Evolutionary conservation across 2,797 vertebrate species (phyloP), one percentile per base, ranked within the genome.

Genomic region (Erethizon dorsatum): DNA sequence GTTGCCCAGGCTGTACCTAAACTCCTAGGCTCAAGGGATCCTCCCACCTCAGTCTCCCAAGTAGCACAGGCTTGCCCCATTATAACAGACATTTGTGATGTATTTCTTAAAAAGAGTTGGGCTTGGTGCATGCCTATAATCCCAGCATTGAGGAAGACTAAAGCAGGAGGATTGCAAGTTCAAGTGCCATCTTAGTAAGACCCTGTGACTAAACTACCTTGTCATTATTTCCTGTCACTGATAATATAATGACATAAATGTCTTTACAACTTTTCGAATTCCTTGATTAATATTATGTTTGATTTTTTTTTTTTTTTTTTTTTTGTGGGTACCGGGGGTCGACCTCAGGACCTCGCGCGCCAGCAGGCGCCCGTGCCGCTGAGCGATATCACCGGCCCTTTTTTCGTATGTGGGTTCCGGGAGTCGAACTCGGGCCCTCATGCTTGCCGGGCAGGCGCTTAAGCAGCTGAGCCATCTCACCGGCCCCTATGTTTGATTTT

Each of bases 261-360:
- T 88, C 37, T 78, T 73, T 41, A 91, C n/a, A 69, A 13, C 4
- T 22, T 94, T 95, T 52, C 56, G 77, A 86, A 26, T 83, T 77
- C 56, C 85, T 92, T 90, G 57, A 69, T 82, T 28, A 41, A 13
- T 77, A 37, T 28, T 12, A 61, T 77, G n/a, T 75, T 95, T 90
- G n/a, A 71, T n/a, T 69, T 96, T 41, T 41, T 41, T 41, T 41
- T 41, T 41, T 41, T 41, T 41, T 41, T 41, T 41, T 41, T 41
- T 41, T 41, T 41, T 41, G 37, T 41, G 37, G 37, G 37, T 41
- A 41, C 37, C 37, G 37, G 37, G 37, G 37, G 37, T 2, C 37
- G 37, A 41, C 37, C 37, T 41, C 37, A 41, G 37, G 37, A 41
- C 37, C 37, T 41, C 37, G 2, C 2, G 37, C 37, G 37, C 37